Conservation (phyloP, 1,140 invertebrate genomes). For the Drosophila nigromelanica region DNA sequence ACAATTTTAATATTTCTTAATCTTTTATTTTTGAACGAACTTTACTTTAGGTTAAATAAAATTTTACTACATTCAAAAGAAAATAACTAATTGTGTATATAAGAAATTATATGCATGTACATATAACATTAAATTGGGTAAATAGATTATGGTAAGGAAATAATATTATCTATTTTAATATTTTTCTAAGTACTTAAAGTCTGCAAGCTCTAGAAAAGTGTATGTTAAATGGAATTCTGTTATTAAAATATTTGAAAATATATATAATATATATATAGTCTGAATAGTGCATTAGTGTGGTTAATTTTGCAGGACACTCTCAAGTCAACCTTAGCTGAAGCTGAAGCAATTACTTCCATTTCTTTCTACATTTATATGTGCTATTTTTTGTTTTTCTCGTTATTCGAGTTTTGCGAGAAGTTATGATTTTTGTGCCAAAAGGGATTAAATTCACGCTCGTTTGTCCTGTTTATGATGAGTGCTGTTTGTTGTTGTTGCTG, state of each 20-base stretch:
- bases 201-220: too few relatives aligned
- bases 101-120: too few relatives aligned
- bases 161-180: too few relatives aligned
- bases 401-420: constrained; percentile 45
- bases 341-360: constrained; percentile 26
- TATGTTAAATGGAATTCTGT: too few relatives aligned
- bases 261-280: constrained; percentile 1
- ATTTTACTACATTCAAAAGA: too few relatives aligned
- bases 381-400: constrained; percentile 9
- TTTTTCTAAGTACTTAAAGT: too few relatives aligned
- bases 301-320: background rate
- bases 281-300: background rate
- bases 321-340: constrained; percentile 9
- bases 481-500: constrained; percentile 33
- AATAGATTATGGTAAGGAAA: too few relatives aligned
- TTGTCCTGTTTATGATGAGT: constrained; percentile 77
- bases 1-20: too few relatives aligned
- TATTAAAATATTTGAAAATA: background rate
- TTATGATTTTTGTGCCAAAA: constrained; percentile 81
- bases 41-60: too few relatives aligned
- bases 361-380: constrained; percentile 28
- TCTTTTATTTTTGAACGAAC: too few relatives aligned
- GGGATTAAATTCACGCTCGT: constrained; percentile 78
- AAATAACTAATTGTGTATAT: too few relatives aligned
- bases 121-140: too few relatives aligned